These are phyloP conservation scores for Paratrypauchen microcephalus DNA, from an alignment of 2,797 vertebrate genomes.

Conservation along the genomic window DNA sequence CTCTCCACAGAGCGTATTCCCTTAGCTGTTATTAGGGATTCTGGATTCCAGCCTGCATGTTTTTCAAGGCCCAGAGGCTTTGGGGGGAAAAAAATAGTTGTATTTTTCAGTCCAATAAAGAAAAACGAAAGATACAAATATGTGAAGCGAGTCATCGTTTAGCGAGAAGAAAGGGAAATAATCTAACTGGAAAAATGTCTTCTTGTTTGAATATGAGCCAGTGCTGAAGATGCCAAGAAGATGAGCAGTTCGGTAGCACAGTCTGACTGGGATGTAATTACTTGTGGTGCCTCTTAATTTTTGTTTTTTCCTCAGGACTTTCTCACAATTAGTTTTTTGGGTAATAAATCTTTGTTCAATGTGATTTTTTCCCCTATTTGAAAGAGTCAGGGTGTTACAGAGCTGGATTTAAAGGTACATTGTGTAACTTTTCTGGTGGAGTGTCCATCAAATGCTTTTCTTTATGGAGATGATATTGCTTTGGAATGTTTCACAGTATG, in stretches of 20 bases:
- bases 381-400: not conserved
- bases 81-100: slow-evolving; percentile 33
- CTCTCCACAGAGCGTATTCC: slow-evolving; percentile 62
- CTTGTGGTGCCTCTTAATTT: slow-evolving; percentile 37
- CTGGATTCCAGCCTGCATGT: slow-evolving; percentile 68
- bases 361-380: not conserved
- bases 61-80: slow-evolving; percentile 61
- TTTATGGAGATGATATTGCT: no score
- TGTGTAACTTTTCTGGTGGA: no score
- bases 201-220: slow-evolving; percentile 56
- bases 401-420: not conserved
- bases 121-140: slow-evolving; percentile 56
- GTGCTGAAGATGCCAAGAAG: slow-evolving; percentile 43
- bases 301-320: slow-evolving; percentile 29
- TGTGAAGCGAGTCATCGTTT: slow-evolving; percentile 47
- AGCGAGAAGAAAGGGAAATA: slow-evolving; percentile 45
- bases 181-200: slow-evolving; percentile 31
- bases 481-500: no score
- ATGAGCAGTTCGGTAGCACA: slow-evolving; percentile 55
- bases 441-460: no score
- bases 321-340: slow-evolving; percentile 26
- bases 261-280: slow-evolving; percentile 39
- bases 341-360: slow-evolving; percentile 10
- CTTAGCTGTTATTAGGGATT: slow-evolving; percentile 61
- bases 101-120: slow-evolving; percentile 58